Conservation (phyloP, 2,888 invertebrate genomes). For the Helicoverpa assulta region DNA sequence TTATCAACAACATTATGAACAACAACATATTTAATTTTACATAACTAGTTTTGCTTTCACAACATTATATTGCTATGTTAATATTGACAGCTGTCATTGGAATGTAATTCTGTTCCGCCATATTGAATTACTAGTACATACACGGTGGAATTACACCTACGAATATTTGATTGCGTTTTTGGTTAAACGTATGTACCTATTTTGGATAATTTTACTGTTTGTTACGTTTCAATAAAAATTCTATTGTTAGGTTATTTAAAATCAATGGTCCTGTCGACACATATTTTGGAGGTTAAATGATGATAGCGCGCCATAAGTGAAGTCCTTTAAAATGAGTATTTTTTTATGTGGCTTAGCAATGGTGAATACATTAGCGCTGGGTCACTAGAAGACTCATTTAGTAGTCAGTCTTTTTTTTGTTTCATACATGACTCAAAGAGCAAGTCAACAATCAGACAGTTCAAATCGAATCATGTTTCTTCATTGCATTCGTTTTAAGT, state of each 20-base stretch:
- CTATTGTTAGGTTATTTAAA: neutral
- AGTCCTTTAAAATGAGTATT: too few species aligned
- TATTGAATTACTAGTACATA: slow-evolving; percentile 32
- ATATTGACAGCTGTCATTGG: slow-evolving; percentile 42
- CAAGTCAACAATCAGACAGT: too few species aligned
- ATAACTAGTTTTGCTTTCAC: slow-evolving; percentile 26
- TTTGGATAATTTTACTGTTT: slow-evolving; percentile 5
- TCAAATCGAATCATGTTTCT: too few species aligned
- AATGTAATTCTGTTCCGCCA: slow-evolving; percentile 31
- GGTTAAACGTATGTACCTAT: slow-evolving; percentile 28
- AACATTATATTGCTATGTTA: slow-evolving; percentile 30
- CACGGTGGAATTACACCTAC: slow-evolving; percentile 32
- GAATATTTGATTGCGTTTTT: slow-evolving; percentile 45
- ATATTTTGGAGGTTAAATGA: too few species aligned
- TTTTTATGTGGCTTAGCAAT: too few species aligned
- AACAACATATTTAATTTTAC: slow-evolving; percentile 34
- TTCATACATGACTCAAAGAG: too few species aligned
- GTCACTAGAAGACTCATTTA: too few species aligned
- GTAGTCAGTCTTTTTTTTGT: too few species aligned
- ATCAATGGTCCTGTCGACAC: too few species aligned
- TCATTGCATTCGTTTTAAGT: too few species aligned
- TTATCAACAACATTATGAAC: slow-evolving; percentile 7
- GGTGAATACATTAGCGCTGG: too few species aligned
- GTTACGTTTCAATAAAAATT: neutral
- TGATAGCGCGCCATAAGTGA: too few species aligned